Conservation (phyloP, 2,113 vertebrate genomes). For the Dryoscopus gambensis region DNA sequence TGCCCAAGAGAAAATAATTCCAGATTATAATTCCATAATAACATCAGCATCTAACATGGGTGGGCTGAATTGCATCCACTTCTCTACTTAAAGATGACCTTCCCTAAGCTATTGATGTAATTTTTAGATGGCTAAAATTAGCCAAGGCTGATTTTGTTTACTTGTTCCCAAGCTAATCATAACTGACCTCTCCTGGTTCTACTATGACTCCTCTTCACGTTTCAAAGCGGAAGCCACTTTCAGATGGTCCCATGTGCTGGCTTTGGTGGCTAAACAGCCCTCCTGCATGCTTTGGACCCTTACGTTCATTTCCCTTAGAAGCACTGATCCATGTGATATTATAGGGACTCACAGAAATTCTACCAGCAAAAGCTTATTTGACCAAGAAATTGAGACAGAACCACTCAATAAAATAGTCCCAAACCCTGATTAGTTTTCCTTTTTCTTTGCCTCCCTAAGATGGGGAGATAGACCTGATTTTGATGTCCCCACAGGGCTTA, state of each 20-base stretch:
- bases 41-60: neutral
- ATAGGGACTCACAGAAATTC: neutral
- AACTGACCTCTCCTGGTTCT: neutral
- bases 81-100: neutral
- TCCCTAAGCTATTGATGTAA: neutral
- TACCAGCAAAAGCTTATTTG: neutral
- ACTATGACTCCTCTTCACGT: neutral
- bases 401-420: fast-evolving
- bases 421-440: neutral
- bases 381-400: neutral
- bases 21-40: neutral
- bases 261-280: neutral
- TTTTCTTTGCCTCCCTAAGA: neutral
- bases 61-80: neutral
- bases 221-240: neutral
- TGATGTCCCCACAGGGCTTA: neutral
- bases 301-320: neutral
- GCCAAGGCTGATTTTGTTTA: neutral
- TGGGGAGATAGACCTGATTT: neutral
- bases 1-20: neutral
- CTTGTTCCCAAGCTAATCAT: neutral
- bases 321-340: neutral
- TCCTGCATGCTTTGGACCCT: neutral
- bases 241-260: neutral
- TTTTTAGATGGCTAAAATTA: constrained; percentile 25